phyloP scores from a whole-genome alignment of 2,888 invertebrate genomes.

The Chrysomela aeneicollis region DNA sequence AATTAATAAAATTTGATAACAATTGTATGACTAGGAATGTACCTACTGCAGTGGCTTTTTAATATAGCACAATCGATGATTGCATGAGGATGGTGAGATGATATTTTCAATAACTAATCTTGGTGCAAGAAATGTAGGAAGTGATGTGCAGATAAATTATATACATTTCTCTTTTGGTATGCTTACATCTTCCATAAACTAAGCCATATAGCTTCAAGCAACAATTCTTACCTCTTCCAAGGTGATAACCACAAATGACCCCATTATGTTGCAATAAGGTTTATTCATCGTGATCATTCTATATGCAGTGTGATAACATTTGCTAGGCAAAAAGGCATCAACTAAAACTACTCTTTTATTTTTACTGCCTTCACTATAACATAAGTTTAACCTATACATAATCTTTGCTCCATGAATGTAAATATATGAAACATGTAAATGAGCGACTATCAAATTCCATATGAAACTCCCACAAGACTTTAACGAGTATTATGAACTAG shows the following conservation, averaged over 20 bases:
- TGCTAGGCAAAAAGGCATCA: no score
- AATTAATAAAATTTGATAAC: no score
- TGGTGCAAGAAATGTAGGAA: conserved; percentile 4
- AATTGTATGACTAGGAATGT: no score
- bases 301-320: background rate
- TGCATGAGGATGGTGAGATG: no score
- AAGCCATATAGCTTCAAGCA: conserved; percentile 34
- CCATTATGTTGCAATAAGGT: background rate
- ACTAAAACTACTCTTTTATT: background rate
- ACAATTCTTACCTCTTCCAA: conserved; percentile 35
- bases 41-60: no score
- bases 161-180: conserved; percentile 15
- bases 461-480: background rate
- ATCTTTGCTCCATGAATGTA: no score
- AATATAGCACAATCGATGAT: no score
- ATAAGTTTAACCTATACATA: no score
- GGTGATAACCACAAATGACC: background rate
- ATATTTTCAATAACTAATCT: no score
- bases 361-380: no score
- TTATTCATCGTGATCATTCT: background rate
- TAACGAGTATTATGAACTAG: background rate
- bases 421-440: background rate
- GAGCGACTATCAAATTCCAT: background rate
- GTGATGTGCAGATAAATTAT: conserved; percentile 27
- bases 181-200: conserved; percentile 22